A percentile compares a stretch with the other conserved stretches of the same genome.
These are phyloP conservation scores for Empidonax traillii DNA, from an alignment of 2,113 vertebrate species.

Conservation along the genomic window DNA sequence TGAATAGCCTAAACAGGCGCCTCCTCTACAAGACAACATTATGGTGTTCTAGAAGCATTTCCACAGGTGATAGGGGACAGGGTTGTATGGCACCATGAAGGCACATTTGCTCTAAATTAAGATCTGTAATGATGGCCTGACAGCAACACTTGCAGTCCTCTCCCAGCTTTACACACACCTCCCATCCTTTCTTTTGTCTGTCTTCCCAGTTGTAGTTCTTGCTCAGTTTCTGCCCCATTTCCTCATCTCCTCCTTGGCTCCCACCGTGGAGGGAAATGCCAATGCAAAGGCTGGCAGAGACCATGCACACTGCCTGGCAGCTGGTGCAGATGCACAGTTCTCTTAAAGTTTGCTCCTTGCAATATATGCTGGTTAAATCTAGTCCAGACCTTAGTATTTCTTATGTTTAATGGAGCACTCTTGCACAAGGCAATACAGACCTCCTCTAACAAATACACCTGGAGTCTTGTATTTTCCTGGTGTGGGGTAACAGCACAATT, in stretches of 20 bases:
- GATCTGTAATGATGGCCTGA: background rate
- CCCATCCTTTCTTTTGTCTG: background rate
- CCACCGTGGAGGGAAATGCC: accelerated
- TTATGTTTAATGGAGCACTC: background rate
- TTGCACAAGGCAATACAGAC: background rate
- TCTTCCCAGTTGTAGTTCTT: background rate
- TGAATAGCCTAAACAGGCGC: background rate
- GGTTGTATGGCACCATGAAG: background rate
- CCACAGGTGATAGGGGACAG: background rate
- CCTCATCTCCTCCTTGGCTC: too few species aligned
- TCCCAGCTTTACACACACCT: background rate
- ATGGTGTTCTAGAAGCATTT: background rate
- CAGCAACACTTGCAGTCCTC: background rate
- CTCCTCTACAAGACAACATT: background rate
- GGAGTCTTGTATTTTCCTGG: background rate
- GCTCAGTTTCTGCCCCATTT: accelerated
- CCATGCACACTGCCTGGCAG: accelerated
- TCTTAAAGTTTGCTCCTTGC: background rate
- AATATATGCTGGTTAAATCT: background rate
- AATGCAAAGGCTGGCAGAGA: background rate
- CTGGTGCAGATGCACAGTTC: background rate
- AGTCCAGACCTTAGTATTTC: background rate
- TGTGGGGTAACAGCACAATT: background rate
- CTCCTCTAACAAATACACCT: background rate
- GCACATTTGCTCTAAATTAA: background rate